Evolutionary conservation across 2,888 invertebrate species (phyloP).

Genomic region (Antheraea yamamai): DNA sequence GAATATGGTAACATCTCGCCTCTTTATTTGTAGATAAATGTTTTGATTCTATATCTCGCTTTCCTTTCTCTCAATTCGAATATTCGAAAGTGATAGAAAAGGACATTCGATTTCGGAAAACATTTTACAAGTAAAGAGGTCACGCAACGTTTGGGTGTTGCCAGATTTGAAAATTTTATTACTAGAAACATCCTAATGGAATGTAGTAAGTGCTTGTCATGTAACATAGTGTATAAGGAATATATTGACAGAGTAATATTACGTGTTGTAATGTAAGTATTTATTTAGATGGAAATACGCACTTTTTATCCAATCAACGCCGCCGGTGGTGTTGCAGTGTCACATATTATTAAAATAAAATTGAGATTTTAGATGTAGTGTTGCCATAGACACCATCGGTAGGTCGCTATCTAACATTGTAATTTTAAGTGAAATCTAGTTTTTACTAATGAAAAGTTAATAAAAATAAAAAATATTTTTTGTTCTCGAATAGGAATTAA

Average conservation of each 20-base stretch:
- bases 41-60: slow-evolving; percentile 47
- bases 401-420: slow-evolving; percentile 67
- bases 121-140: slow-evolving; percentile 48
- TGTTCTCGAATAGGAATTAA: slow-evolving; percentile 72
- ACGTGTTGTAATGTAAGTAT: slow-evolving; percentile 72
- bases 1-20: slow-evolving; percentile 45
- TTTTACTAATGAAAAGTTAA: slow-evolving; percentile 72
- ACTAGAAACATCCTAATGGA: slow-evolving; percentile 45
- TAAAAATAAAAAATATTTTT: slow-evolving; percentile 60
- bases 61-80: slow-evolving; percentile 41
- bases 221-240: slow-evolving; percentile 74
- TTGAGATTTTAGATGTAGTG: slow-evolving; percentile 57
- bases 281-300: slow-evolving; percentile 65
- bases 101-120: slow-evolving; percentile 43
- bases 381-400: slow-evolving; percentile 62
- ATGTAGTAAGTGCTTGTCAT: slow-evolving; percentile 68
- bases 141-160: slow-evolving; percentile 44
- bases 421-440: slow-evolving; percentile 69
- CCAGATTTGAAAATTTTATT: slow-evolving; percentile 55
- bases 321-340: slow-evolving; percentile 54
- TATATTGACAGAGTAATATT: slow-evolving; percentile 73
- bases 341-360: slow-evolving; percentile 38
- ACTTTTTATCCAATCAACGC: slow-evolving; percentile 54
- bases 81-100: slow-evolving; percentile 38
- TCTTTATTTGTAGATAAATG: slow-evolving; percentile 46